Evolutionary conservation across 2,113 vertebrate species (phyloP), one percentile per base, ranked within the genome.

Genomic region (Gavialis gangeticus): DNA sequence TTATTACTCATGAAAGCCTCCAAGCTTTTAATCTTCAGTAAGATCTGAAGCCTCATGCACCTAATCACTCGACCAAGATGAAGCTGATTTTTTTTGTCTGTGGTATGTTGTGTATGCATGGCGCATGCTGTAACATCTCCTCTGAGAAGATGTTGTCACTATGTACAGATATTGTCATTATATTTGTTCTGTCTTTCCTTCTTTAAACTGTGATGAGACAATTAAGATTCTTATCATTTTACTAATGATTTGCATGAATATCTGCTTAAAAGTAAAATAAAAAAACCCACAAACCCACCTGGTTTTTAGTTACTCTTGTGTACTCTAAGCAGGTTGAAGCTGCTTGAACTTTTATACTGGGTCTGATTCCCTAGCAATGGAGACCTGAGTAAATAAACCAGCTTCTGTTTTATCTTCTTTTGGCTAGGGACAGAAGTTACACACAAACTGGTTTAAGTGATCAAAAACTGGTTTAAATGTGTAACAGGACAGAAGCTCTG

Each of bases 71-170:
- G 12, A 66, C 90, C 97, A 89, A 75, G 93, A 91, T 89, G 84
- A 87, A 92, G 15, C 87, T 95, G 94, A 79, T 94, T 85, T 11
- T 95, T 12, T 46, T 13, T 46, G 46, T 85, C 92, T 78, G 18
- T 87, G 55, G 25, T 37, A 69, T 55, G 55, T 82, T 75, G 75
- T 93, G n/a, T 88, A 57, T 88, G 62, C 94, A 79, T 88, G 90
- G 60, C 81, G 67, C 82, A 56, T 92, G 84, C 87, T 88, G 54
- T 12, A 76, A 89, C 63, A 60, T 54, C 76, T 93, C 69, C 85
- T 85, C 85, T 90, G 90, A 93, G 93, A 96, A 81, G 90, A 82
- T 95, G 90, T 93, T 96, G 92, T 66, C 95, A 46, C 91, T 92
- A 24, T 92, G 64, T 96, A 92, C 91, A 92, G 91, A 91, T 94